Conservation (phyloP, 2,113 vertebrate species). For the Tonatia bakeri region DNA sequence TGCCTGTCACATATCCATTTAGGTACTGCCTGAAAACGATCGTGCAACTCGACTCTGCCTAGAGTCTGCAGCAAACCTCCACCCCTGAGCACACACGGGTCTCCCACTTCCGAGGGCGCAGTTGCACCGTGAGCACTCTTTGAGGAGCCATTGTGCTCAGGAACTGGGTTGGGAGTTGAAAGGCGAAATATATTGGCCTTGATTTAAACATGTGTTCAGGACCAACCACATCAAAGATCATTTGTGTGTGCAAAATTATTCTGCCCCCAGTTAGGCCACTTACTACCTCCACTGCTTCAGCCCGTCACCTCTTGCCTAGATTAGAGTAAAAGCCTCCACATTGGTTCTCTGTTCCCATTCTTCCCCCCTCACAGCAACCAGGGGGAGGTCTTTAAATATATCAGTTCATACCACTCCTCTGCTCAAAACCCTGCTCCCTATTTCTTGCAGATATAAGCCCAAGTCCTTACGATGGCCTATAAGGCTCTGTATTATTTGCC, state of each 20-base stretch:
- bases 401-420: background rate
- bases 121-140: too few relatives aligned
- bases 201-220: background rate
- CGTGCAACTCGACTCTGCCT: background rate
- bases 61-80: background rate
- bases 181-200: background rate
- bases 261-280: background rate
- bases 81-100: background rate
- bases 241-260: background rate
- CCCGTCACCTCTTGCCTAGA: background rate
- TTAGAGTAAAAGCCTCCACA: background rate
- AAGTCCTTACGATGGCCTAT: background rate
- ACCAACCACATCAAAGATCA: background rate
- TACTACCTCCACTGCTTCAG: background rate
- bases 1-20: background rate
- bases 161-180: background rate
- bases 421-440: background rate
- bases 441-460: background rate
- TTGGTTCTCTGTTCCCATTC: background rate
- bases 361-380: background rate
- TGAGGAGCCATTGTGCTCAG: background rate
- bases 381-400: background rate
- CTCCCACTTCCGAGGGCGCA: background rate
- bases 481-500: background rate
- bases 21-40: background rate